Base-by-base conservation (phyloP, 2,888 invertebrate species). In the Keiferia lycopersicella region DNA sequence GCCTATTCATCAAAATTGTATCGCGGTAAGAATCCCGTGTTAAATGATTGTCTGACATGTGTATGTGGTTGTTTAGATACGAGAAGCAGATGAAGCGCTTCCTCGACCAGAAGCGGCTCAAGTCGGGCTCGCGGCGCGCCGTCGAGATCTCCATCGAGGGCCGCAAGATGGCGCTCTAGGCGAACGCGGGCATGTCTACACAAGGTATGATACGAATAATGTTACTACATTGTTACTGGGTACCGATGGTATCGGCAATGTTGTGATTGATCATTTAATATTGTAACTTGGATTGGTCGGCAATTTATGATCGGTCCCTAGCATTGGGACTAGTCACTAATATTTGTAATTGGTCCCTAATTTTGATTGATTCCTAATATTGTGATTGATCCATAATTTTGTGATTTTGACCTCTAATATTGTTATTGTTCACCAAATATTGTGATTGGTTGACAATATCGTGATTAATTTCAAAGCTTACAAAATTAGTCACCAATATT, bases 141-240 rank as follows among this genome's bases (percentile, higher is more conserved):
- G 98, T 98, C 62, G 95, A 96, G 74, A 98, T 99, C 83, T 98
- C 98, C 67, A 98, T 99, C 73, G 98, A 99, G 91, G 99, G 99
- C 26, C 93, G 98, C 77, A 98, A 97, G 92, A 98, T 99, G 98
- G 95, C 97, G 73, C 94, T 99, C 68, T 98, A 14, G 58, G 16
- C n/a, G n/a, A n/a, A 16, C 12, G 14, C 53, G n/a, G n/a, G n/a
- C 22, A 18, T 48, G n/a, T n/a, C n/a, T n/a, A n/a, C n/a, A n/a
- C n/a, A n/a, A n/a, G n/a, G n/a, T n/a, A n/a, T n/a, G n/a, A n/a
- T n/a, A n/a, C n/a, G n/a, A n/a, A n/a, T n/a, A n/a, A n/a, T n/a
- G n/a, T n/a, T n/a, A n/a, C n/a, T n/a, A n/a, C n/a, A n/a, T n/a
- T n/a, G n/a, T n/a, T n/a, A n/a, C n/a, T n/a, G n/a, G n/a, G n/a